Evolutionary conservation across 2,797 vertebrate genomes (phyloP).

Genomic region (Lerista edwardsae): DNA sequence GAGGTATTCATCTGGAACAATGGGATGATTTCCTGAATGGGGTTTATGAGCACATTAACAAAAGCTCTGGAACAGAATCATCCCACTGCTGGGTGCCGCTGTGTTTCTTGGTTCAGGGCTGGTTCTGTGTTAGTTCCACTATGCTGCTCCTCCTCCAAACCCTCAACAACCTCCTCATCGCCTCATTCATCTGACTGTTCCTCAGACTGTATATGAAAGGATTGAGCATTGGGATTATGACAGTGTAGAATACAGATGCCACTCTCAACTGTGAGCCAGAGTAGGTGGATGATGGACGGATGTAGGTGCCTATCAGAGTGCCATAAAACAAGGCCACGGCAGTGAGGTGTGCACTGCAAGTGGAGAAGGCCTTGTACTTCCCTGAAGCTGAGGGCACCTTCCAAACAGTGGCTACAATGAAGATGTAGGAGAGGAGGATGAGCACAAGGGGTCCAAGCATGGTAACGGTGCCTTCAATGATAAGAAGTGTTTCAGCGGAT

Average conservation of each 20-base stretch:
- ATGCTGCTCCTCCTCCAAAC: not conserved
- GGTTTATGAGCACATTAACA: not conserved
- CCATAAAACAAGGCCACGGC: conserved; percentile 61
- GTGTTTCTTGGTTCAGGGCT: not conserved
- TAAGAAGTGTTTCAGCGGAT: conserved; percentile 51
- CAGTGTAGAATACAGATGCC: conserved; percentile 61
- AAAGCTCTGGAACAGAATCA: not conserved
- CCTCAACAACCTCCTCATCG: conserved; percentile 46
- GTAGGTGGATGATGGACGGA: conserved; percentile 62
- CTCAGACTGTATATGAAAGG: conserved; percentile 67
- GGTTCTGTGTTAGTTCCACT: not conserved
- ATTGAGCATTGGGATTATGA: conserved; percentile 66
- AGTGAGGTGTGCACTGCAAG: conserved; percentile 64
- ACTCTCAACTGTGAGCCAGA: conserved; percentile 54
- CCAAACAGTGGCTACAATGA: conserved; percentile 46
- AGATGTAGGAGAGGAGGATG: conserved; percentile 60
- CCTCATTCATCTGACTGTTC: conserved; percentile 59
- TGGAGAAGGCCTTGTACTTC: conserved; percentile 68
- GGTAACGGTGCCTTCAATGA: conserved; percentile 61
- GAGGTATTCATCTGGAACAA: not conserved
- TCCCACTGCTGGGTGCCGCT: no score
- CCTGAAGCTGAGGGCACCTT: conserved; percentile 56
- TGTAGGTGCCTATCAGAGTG: conserved; percentile 58
- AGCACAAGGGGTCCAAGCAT: conserved; percentile 58
- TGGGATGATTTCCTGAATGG: not conserved